phyloP scores from a whole-genome alignment of 2,113 vertebrate genomes.

The Elachura formosa region DNA sequence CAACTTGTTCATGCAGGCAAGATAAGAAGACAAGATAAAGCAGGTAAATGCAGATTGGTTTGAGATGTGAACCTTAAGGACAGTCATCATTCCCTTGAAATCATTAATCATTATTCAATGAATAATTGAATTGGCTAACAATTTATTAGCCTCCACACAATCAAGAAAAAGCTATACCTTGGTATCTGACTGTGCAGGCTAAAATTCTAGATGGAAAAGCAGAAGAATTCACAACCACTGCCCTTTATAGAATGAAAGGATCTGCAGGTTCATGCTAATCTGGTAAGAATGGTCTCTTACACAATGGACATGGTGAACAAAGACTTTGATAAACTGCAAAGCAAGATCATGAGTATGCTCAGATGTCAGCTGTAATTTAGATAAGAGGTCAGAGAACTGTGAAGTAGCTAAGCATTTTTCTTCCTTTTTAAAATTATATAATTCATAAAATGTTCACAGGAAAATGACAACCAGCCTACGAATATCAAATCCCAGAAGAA shows the following conservation, averaged over 20 bases:
- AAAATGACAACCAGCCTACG: background rate
- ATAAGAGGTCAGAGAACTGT: background rate
- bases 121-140: no score
- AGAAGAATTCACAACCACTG: background rate
- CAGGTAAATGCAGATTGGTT: background rate
- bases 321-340: background rate
- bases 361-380: background rate
- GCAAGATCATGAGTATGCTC: background rate
- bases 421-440: background rate
- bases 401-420: background rate
- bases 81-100: background rate
- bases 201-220: background rate
- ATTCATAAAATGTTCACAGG: background rate
- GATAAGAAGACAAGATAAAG: background rate
- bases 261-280: background rate
- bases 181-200: background rate
- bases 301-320: background rate
- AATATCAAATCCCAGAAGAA: no score
- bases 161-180: background rate
- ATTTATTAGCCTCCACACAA: background rate
- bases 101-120: background rate
- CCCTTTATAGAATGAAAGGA: rapidly evolving
- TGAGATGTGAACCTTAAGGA: background rate
- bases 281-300: background rate
- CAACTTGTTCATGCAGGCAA: background rate